phyloP scores from a whole-genome alignment of 2,888 invertebrate genomes.

The Crepidodera aurea region DNA sequence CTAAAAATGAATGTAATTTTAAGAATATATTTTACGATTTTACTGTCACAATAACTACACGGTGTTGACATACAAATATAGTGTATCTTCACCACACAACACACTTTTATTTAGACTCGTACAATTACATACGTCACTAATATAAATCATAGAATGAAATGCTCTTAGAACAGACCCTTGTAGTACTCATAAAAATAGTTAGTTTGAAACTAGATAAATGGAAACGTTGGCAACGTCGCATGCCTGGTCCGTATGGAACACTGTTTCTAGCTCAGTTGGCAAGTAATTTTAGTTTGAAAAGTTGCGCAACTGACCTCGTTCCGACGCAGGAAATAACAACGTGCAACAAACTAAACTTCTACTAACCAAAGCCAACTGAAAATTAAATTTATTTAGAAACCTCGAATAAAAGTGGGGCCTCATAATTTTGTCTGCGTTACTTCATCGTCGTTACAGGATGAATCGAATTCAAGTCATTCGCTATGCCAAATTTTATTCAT shows the following conservation, averaged over 20 bases:
- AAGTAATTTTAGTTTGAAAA: constrained; percentile 45
- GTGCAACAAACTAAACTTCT: constrained; percentile 8
- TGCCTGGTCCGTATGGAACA: constrained; percentile 32
- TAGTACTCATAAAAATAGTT: too few relatives aligned
- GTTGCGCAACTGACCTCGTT: constrained; percentile 50
- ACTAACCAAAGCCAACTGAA: constrained; percentile 23
- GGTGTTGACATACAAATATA: too few relatives aligned
- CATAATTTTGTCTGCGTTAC: constrained; percentile 13
- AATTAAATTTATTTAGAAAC: constrained; percentile 27
- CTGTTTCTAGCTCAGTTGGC: constrained; percentile 47
- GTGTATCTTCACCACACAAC: too few relatives aligned
- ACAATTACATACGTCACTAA: too few relatives aligned
- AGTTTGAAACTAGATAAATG: too few relatives aligned
- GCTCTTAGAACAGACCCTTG: too few relatives aligned
- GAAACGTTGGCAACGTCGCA: constrained; percentile 15
- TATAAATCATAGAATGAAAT: too few relatives aligned
- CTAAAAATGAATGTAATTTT: too few relatives aligned
- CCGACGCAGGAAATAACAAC: constrained; percentile 44
- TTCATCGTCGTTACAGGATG: background rate
- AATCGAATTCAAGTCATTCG: background rate
- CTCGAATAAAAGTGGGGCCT: constrained; percentile 22
- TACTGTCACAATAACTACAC: too few relatives aligned
- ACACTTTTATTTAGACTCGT: too few relatives aligned
- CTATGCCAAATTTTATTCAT: too few relatives aligned
- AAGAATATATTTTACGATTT: too few relatives aligned